Percentiles rank a stretch among this genome's conserved stretches.
phyloP scores from a whole-genome alignment of 1,140 invertebrate genomes.

The Pseudomyrmex gracilis region DNA sequence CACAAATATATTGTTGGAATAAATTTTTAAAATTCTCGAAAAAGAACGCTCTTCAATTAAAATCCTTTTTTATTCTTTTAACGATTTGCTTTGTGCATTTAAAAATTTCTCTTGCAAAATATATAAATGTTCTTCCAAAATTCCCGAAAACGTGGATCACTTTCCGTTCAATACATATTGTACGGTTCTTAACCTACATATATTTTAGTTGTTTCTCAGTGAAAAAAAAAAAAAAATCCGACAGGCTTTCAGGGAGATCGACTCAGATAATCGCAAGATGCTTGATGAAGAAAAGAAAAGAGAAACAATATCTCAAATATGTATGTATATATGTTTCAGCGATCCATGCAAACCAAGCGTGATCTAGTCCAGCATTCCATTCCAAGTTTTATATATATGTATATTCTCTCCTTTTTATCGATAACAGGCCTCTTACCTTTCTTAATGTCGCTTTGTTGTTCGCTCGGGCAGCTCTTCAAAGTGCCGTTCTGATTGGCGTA shows the following conservation, averaged over 20 bases:
- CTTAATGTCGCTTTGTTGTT: conserved; percentile 66
- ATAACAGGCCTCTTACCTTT: conserved; percentile 73
- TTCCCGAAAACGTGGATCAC: background rate
- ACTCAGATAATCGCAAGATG: conserved; percentile 29
- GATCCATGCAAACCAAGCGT: conserved; percentile 71
- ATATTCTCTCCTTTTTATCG: conserved; percentile 18
- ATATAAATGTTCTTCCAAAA: background rate
- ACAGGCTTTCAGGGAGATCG: conserved; percentile 45
- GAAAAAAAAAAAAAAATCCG: background rate
- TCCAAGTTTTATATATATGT: conserved; percentile 39
- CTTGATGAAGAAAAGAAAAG: conserved; percentile 61
- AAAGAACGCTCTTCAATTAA: background rate
- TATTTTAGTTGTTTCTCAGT: too few species aligned
- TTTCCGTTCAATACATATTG: background rate
- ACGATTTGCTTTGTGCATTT: background rate
- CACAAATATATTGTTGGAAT: too few species aligned
- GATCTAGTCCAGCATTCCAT: conserved; percentile 58
- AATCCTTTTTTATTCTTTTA: background rate
- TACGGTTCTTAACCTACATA: background rate
- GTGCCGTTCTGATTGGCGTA: conserved; percentile 79
- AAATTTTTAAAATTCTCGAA: background rate
- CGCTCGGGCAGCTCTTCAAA: conserved; percentile 71
- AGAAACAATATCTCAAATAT: conserved; percentile 12
- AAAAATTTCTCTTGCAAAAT: background rate
- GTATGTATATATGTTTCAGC: conserved; percentile 14